Conservation (phyloP, 2,797 vertebrate species). For the Gila robusta region DNA sequence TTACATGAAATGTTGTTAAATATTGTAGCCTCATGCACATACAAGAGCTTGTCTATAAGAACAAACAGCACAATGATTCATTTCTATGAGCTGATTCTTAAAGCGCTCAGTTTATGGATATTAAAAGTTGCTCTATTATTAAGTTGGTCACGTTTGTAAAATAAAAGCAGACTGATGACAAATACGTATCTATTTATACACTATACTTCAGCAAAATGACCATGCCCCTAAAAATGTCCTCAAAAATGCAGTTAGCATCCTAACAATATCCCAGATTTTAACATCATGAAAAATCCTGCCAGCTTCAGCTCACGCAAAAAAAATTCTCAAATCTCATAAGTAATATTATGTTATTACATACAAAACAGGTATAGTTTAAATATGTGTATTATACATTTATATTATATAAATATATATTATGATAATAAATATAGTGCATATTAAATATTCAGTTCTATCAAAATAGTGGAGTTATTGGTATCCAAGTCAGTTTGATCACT, state of each 20-base stretch:
- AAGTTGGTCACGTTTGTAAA: neutral
- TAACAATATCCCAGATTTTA: neutral
- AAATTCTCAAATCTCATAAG: neutral
- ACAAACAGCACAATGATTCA: neutral
- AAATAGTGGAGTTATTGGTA: neutral
- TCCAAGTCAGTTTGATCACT: neutral
- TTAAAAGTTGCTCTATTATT: neutral
- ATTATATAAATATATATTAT: constrained; percentile 3
- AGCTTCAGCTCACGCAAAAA: neutral
- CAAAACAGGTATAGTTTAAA: neutral
- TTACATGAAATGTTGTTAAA: neutral
- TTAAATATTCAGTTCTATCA: neutral
- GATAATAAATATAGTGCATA: constrained; percentile 6
- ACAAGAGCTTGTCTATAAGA: no score
- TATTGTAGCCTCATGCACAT: neutral
- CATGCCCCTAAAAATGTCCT: neutral
- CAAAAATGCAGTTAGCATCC: neutral
- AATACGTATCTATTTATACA: neutral
- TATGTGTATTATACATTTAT: neutral
- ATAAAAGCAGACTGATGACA: neutral
- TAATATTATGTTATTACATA: neutral
- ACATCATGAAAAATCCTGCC: neutral
- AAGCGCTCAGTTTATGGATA: neutral
- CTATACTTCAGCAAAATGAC: neutral
- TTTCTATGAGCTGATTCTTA: neutral